Conservation (phyloP, 2,797 vertebrate genomes). For the Rhinichthys osculus region DNA sequence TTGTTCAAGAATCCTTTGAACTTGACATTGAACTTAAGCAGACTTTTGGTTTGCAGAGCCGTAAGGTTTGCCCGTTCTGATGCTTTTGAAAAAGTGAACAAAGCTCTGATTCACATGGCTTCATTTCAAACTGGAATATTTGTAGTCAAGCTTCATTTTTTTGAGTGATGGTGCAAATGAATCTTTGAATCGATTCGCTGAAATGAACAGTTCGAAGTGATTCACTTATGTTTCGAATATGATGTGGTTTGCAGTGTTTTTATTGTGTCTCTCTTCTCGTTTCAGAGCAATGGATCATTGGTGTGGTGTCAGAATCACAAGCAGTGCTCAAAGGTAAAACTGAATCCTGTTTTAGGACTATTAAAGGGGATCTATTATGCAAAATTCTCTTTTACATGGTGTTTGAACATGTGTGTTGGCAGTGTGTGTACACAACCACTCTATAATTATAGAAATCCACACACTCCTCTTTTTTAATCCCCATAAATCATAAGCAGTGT, state of each 20-base stretch:
- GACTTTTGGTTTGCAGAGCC: constrained; percentile 73
- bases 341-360: neutral
- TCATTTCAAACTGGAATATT: constrained; percentile 43
- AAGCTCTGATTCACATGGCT: constrained; percentile 53
- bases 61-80: constrained; percentile 61
- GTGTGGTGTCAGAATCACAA: constrained; percentile 98
- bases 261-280: constrained; percentile 40
- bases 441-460: too few species aligned
- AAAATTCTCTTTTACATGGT: too few species aligned
- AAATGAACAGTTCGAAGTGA: neutral
- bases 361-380: neutral
- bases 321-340: constrained; percentile 94
- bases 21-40: constrained; percentile 85
- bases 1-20: constrained; percentile 82
- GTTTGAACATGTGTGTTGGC: too few species aligned
- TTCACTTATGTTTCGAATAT: neutral
- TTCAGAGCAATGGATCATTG: constrained; percentile 95
- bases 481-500: too few species aligned
- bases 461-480: too few species aligned
- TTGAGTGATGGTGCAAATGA: neutral
- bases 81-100: constrained; percentile 54
- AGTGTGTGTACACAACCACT: too few species aligned
- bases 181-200: neutral
- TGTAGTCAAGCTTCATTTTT: constrained; percentile 7
- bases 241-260: neutral